A percentile compares a stretch with the other conserved stretches of the same genome.
phyloP scores from a whole-genome alignment of 1,140 invertebrate genomes.

The Drosophila ananassae region DNA sequence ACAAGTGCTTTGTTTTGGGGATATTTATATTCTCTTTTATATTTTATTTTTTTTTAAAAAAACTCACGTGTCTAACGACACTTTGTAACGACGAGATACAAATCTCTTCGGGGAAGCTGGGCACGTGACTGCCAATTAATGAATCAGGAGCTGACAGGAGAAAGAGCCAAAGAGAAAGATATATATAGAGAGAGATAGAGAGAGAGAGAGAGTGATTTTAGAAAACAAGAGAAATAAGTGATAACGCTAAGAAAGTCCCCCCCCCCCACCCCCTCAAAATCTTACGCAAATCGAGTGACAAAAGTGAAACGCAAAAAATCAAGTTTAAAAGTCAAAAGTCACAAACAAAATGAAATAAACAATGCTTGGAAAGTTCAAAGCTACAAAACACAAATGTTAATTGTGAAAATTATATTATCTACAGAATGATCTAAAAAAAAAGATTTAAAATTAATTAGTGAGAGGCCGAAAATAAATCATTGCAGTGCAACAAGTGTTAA shows the following conservation, averaged over 20 bases:
- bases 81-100: constrained; percentile 28
- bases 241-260: constrained; percentile 44
- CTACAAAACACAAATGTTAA: constrained; percentile 36
- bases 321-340: constrained; percentile 60
- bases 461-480: constrained; percentile 1
- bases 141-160: constrained; percentile 15
- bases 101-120: constrained; percentile 45
- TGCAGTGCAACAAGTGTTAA: constrained; percentile 7
- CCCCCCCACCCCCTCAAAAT: constrained; percentile 15
- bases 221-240: constrained; percentile 19
- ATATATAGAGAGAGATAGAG: neutral
- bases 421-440: neutral
- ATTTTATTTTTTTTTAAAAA: constrained; percentile 19
- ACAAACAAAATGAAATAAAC: constrained; percentile 38
- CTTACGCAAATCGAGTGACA: constrained; percentile 44
- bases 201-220: neutral
- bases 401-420: constrained; percentile 18
- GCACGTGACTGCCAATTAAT: constrained; percentile 74
- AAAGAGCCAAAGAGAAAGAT: neutral
- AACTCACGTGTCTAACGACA: constrained; percentile 54
- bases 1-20: neutral
- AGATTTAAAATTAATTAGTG: constrained; percentile 5
- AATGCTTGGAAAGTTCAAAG: constrained; percentile 68
- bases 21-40: constrained; percentile 20
- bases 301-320: constrained; percentile 56